phyloP scores from a whole-genome alignment of 2,113 vertebrate genomes.

The Gymnorhina tibicen region DNA sequence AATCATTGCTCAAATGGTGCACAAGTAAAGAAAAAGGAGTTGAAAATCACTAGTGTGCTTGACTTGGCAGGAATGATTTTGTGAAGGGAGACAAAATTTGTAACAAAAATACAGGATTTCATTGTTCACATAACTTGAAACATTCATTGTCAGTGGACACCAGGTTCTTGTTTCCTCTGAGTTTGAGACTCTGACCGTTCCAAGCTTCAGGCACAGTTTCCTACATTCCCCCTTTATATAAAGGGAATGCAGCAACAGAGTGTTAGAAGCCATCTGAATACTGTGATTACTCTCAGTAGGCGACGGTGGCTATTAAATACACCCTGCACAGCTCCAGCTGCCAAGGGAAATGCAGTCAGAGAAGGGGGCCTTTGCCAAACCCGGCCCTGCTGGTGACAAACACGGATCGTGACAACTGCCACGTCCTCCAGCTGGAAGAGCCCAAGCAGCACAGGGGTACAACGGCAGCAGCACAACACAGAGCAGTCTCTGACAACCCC shows the following conservation, averaged over 20 bases:
- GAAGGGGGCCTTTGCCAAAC: background rate
- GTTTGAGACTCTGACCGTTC: background rate
- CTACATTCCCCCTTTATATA: background rate
- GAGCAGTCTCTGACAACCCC: background rate
- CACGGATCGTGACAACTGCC: background rate
- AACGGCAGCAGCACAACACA: background rate
- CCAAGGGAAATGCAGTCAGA: accelerated
- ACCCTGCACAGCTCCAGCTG: background rate
- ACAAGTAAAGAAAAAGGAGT: background rate
- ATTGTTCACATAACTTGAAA: background rate
- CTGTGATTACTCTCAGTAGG: background rate
- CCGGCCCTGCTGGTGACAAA: background rate
- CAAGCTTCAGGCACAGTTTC: background rate
- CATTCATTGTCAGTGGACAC: background rate
- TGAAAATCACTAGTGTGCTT: background rate
- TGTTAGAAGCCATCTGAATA: background rate
- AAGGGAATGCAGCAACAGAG: background rate
- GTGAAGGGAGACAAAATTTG: background rate
- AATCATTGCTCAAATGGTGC: background rate
- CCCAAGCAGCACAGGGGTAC: background rate
- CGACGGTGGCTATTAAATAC: background rate
- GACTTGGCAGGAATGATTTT: background rate
- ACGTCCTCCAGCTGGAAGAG: background rate
- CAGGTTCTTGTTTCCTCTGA: background rate
- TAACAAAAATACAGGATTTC: background rate